Conservation (phyloP, 2,888 invertebrate species). For the Parthenolecanium corni region DNA sequence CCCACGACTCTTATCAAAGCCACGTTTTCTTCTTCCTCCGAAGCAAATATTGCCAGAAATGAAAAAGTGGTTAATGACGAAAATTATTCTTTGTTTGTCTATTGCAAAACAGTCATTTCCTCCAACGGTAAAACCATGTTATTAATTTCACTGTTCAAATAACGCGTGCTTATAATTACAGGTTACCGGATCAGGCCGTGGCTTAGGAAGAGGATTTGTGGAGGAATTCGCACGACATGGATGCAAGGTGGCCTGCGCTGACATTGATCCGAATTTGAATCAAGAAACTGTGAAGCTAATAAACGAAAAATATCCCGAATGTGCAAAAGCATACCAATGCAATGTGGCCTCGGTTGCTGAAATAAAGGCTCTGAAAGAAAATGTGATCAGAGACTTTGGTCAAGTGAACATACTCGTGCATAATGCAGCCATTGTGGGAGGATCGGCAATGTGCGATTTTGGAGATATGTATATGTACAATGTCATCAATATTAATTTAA, state of each 20-base stretch:
- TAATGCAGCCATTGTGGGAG: conserved; percentile 32
- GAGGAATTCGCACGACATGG: conserved; percentile 30
- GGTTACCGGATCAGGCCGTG: conserved; percentile 32
- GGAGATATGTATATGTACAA: conserved; percentile 29
- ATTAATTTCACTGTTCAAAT: too few species aligned
- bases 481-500: conserved; percentile 32
- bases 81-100: too few species aligned
- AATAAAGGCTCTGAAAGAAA: conserved; percentile 22
- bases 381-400: conserved; percentile 31
- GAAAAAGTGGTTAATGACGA: too few species aligned
- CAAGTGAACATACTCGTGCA: conserved; percentile 33
- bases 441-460: conserved; percentile 20
- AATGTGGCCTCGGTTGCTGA: conserved; percentile 31
- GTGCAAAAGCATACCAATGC: conserved; percentile 30
- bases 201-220: conserved; percentile 31
- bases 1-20: too few species aligned
- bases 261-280: conserved; percentile 29
- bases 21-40: too few species aligned
- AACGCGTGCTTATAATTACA: too few species aligned
- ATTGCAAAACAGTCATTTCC: too few species aligned
- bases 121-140: too few species aligned
- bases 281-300: conserved; percentile 28
- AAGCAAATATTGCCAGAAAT: too few species aligned
- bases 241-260: conserved; percentile 32
- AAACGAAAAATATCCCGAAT: background rate